A percentile compares a stretch with the other conserved stretches of the same genome.
Conservation (phyloP, 1,140 invertebrate species). For the Drosophila ananassae region DNA sequence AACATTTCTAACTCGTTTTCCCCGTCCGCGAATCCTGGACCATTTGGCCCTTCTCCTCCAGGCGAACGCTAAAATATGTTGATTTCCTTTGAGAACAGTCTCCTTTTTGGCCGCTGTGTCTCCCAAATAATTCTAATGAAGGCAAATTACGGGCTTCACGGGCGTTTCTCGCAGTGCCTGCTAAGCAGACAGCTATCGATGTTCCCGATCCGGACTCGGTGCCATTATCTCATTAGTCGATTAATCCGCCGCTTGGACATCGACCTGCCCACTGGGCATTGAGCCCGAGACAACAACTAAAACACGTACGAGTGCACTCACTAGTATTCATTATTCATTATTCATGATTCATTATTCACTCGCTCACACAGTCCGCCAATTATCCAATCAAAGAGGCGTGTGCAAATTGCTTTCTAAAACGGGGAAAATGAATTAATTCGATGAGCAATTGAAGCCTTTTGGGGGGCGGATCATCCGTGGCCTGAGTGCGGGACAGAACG, state of each 20-base stretch:
- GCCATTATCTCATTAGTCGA: slow-evolving; percentile 24
- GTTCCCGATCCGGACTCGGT: not conserved
- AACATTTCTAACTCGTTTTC: slow-evolving; percentile 59
- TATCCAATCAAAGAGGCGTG: slow-evolving; percentile 61
- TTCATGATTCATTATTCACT: slow-evolving; percentile 21
- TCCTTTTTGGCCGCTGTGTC: not conserved
- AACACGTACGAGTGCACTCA: slow-evolving; percentile 10
- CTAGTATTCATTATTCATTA: slow-evolving; percentile 8
- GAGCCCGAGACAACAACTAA: not conserved
- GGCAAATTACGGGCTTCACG: not conserved
- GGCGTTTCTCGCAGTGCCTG: not conserved
- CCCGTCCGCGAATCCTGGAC: not conserved
- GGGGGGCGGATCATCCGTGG: slow-evolving; percentile 22
- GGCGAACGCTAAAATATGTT: slow-evolving; percentile 76
- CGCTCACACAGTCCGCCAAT: slow-evolving; percentile 27
- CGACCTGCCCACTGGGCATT: slow-evolving; percentile 37
- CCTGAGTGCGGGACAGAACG: not conserved
- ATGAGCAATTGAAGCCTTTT: slow-evolving; percentile 24
- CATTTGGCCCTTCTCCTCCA: slow-evolving; percentile 30
- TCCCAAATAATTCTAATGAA: slow-evolving; percentile 37
- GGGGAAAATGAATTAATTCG: slow-evolving; percentile 41
- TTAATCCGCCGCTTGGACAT: slow-evolving; percentile 32
- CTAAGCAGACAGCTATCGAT: not conserved
- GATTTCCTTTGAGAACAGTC: slow-evolving; percentile 62
- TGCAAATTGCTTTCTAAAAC: slow-evolving; percentile 28